Percentiles rank a stretch among this genome's conserved stretches.
These are phyloP conservation scores for Pionites leucogaster DNA, from an alignment of 2,113 vertebrate species.

Conservation along the genomic window DNA sequence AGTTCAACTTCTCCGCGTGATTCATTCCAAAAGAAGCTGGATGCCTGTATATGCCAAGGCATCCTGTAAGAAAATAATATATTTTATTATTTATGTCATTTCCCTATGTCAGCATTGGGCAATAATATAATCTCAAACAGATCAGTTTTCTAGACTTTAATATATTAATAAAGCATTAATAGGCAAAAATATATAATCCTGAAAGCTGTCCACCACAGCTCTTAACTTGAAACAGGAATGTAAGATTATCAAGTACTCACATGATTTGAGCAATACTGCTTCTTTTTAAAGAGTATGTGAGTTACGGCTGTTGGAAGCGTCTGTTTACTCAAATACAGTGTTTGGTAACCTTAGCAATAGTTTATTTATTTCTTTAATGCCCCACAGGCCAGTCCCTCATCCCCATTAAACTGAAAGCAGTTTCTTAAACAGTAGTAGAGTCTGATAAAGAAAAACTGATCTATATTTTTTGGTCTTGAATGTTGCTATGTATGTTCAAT, in stretches of 20 bases:
- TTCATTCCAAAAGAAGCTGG: conserved; percentile 45
- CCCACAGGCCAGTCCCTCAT: not conserved
- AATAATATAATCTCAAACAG: conserved; percentile 25
- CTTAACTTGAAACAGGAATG: conserved; percentile 36
- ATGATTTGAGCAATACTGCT: conserved; percentile 39
- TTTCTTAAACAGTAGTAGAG: not conserved
- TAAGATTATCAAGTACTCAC: conserved; percentile 43
- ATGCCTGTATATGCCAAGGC: conserved; percentile 3
- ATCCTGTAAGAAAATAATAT: conserved; percentile 31
- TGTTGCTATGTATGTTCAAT: not conserved
- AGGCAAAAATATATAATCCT: not conserved
- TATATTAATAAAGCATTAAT: conserved; percentile 38
- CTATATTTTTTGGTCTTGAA: not conserved
- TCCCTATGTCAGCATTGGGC: not conserved
- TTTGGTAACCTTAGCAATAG: conserved; percentile 64
- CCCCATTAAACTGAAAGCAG: not conserved
- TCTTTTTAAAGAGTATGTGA: conserved; percentile 5
- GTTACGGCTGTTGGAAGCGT: conserved; percentile 5
- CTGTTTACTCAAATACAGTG: conserved; percentile 39
- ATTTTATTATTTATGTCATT: conserved; percentile 39
- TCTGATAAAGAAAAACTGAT: not conserved
- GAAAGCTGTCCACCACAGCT: conserved; percentile 8
- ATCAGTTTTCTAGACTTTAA: not conserved
- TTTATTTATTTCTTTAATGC: conserved; percentile 23
- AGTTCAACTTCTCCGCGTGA: conserved; percentile 36